Base-by-base conservation (phyloP, 1,140 invertebrate genomes). In the Drosophila orosa region DNA sequence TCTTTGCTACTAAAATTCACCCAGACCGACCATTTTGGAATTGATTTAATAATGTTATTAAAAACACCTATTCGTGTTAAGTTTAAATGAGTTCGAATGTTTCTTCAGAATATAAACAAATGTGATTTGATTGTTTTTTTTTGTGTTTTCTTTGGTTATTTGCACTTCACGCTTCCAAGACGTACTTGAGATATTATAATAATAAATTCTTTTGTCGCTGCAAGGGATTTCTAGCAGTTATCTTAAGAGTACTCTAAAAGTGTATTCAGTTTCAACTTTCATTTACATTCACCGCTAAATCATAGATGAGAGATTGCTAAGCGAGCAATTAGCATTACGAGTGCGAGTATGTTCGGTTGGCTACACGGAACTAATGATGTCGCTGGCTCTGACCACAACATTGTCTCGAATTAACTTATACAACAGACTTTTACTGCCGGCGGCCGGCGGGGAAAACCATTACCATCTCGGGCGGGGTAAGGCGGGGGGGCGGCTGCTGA, bases 321-420 rank as follows among this genome's bases (percentile, higher is more conserved):
- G 67, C 40, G 63, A 65, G 60, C 65, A 86, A 66, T 84, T 85
- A 78, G 77, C 73, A 77, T 77, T 80, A 62, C 62, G 63, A 74
- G 33, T 65, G 33, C 57, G 37, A 69, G 40, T 50, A 52, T 58
- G 50, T 67, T 59, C 22, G 57, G 55, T 35, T 62, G 47, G 57
- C 63, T 69, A 84, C 76, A 74, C 80, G 81, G 80, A 84, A 84
- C 81, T 78, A 84, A 84, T 74, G 78, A 80, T 85, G 77, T 80
- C 74, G 58, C 59, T 76, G 77, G 40, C 61, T 65, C 61, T 65
- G 66, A 74, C 59, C 73, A 77, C 76, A 80, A 80, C 60, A 73
- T 76, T 67, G 63, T 74, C 77, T 82, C 39, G 15, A 58, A 50
- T 52, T 33, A 75, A 75, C 73, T 84, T 84, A 78, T 47, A 84